Evolutionary conservation across 2,113 vertebrate genomes (phyloP).

Genomic region (Tachycineta bicolor): DNA sequence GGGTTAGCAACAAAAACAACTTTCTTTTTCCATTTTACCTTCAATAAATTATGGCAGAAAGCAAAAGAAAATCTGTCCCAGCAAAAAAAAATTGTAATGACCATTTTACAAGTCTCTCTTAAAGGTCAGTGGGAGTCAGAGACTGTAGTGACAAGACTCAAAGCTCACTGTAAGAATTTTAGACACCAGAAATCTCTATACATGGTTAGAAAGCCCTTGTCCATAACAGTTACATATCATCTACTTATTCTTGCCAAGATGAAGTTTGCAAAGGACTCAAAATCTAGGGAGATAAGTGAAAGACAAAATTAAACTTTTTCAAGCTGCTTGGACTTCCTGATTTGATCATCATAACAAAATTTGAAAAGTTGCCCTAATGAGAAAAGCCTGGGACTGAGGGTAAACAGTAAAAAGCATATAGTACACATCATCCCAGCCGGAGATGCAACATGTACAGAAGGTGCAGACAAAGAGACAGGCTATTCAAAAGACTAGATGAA

Average conservation of each 20-base stretch:
- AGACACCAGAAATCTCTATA: not conserved
- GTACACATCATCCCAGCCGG: not conserved
- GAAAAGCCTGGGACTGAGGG: not conserved
- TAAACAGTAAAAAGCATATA: not conserved
- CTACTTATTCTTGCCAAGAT: not conserved
- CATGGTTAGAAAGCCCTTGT: not conserved
- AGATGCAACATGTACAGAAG: not conserved
- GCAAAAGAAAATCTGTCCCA: not conserved
- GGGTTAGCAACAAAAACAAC: not conserved
- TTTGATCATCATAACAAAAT: not conserved
- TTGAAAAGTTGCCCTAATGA: not conserved
- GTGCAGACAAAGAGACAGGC: not conserved
- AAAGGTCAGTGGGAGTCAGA: slow-evolving; percentile 14
- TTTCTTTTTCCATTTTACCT: not conserved
- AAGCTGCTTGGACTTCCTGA: not conserved
- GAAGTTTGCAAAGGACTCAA: not conserved
- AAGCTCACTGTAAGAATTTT: not conserved
- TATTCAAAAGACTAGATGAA: not conserved
- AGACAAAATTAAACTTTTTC: not conserved
- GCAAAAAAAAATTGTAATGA: not conserved
- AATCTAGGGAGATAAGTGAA: not conserved
- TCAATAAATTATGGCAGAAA: not conserved
- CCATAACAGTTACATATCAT: not conserved
- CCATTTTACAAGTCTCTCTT: not conserved
- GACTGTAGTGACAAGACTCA: not conserved